Conservation (phyloP, 2,888 invertebrate genomes). For the Pyrrhopygopsis socrates region DNA sequence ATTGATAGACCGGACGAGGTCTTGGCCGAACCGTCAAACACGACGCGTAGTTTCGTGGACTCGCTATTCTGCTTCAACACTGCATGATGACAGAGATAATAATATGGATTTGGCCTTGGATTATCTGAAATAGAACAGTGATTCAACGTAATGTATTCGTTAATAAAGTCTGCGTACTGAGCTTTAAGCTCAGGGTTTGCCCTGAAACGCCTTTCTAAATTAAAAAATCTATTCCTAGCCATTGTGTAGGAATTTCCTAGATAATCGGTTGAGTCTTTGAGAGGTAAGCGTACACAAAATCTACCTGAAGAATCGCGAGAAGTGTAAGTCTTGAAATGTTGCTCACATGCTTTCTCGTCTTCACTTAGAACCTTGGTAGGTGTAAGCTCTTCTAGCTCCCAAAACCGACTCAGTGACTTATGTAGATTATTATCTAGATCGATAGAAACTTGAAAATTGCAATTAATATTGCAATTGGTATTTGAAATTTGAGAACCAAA, state of each 20-base stretch:
- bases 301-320: conserved; percentile 30
- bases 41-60: conserved; percentile 80
- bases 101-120: neutral
- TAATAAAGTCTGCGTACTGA: conserved; percentile 35
- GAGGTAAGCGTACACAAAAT: conserved; percentile 55
- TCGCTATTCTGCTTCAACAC: conserved; percentile 73
- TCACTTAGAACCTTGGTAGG: conserved; percentile 10
- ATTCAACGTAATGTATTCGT: conserved; percentile 48
- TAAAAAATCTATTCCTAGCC: conserved; percentile 49
- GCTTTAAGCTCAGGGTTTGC: conserved; percentile 43
- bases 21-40: conserved; percentile 78
- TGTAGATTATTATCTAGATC: conserved; percentile 12
- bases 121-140: conserved; percentile 40
- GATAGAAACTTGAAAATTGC: conserved; percentile 5
- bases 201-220: conserved; percentile 42
- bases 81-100: conserved; percentile 77
- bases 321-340: conserved; percentile 47
- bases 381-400: conserved; percentile 36
- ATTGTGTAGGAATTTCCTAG: conserved; percentile 57
- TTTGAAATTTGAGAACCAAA: conserved; percentile 3
- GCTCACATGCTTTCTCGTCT: conserved; percentile 54
- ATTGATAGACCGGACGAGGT: conserved; percentile 73
- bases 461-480: neutral
- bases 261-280: conserved; percentile 37
- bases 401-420: conserved; percentile 31